Evolutionary conservation across 1,140 invertebrate species (phyloP).

Genomic region (Cotesia vestalis): DNA sequence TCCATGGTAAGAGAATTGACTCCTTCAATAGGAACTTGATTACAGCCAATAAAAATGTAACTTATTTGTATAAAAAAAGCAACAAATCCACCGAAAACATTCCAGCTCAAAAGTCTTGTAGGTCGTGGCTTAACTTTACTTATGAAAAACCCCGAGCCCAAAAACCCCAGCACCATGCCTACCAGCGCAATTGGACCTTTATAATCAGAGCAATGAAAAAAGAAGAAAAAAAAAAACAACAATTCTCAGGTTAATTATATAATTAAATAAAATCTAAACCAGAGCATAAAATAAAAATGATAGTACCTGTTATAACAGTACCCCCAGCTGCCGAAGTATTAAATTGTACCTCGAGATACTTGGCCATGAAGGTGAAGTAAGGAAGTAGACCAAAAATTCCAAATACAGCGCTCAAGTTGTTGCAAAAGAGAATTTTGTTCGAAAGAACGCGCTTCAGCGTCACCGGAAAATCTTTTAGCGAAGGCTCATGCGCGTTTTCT

Average conservation of each 20-base stretch:
- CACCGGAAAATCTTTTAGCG: slow-evolving; percentile 66
- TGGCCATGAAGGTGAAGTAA: slow-evolving; percentile 76
- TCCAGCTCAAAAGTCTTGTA: slow-evolving; percentile 71
- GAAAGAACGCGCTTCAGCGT: slow-evolving; percentile 70
- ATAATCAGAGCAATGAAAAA: slow-evolving; percentile 19
- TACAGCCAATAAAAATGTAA: slow-evolving; percentile 71
- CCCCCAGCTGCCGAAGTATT: slow-evolving; percentile 71
- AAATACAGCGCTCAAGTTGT: slow-evolving; percentile 69
- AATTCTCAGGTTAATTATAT: neutral
- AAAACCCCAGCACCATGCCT: slow-evolving; percentile 71
- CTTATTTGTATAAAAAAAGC: slow-evolving; percentile 66
- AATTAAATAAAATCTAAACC: slow-evolving; percentile 5
- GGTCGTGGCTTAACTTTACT: slow-evolving; percentile 72
- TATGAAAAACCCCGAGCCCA: slow-evolving; percentile 71
- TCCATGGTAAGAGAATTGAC: slow-evolving; percentile 53
- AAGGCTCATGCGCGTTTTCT: slow-evolving; percentile 48
- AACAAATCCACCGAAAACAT: slow-evolving; percentile 70
- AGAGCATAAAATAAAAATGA: neutral
- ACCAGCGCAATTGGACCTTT: slow-evolving; percentile 66
- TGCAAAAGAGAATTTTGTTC: slow-evolving; percentile 70
- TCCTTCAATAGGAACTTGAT: slow-evolving; percentile 57
- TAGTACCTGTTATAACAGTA: slow-evolving; percentile 70
- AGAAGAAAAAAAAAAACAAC: slow-evolving; percentile 27
- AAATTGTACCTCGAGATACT: slow-evolving; percentile 78
- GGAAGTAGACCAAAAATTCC: slow-evolving; percentile 74